Percentiles rank a stretch among this genome's conserved stretches.
phyloP scores from a whole-genome alignment of 2,113 vertebrate genomes.

The Corythaeola cristata region DNA sequence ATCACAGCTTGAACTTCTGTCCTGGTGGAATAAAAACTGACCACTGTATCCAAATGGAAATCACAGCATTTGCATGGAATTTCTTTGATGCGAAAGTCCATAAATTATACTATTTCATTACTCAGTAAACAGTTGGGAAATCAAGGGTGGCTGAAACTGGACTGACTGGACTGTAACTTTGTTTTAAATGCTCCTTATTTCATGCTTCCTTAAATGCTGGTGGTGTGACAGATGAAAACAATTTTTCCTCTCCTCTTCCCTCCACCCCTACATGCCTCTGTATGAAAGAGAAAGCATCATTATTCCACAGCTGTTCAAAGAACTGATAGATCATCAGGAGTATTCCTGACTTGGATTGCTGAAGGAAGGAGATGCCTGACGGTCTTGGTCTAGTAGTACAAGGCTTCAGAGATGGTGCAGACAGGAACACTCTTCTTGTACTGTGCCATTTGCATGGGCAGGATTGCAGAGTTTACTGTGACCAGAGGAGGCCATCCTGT shows the following conservation, averaged over 20 bases:
- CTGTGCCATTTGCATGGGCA: neutral
- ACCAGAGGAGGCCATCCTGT: fast-evolving
- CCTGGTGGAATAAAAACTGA: neutral
- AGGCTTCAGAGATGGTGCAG: neutral
- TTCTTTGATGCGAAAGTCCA: neutral
- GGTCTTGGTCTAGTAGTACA: neutral
- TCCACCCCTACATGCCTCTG: neutral
- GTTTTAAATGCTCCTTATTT: neutral
- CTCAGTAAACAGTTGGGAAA: neutral
- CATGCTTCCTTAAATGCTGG: neutral
- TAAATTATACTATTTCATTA: neutral
- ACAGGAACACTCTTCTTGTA: neutral
- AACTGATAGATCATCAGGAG: neutral
- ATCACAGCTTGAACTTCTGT: neutral
- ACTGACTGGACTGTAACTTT: neutral
- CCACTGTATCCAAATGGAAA: neutral
- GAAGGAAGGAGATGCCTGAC: neutral
- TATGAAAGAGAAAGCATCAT: neutral
- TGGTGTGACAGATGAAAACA: neutral
- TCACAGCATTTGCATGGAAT: neutral
- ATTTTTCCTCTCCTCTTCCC: neutral
- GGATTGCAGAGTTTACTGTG: neutral
- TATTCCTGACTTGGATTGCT: neutral
- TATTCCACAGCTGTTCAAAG: neutral
- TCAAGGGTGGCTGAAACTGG: neutral